Base-by-base conservation (phyloP, 1,140 invertebrate genomes). In the Drosophila sechellia region DNA sequence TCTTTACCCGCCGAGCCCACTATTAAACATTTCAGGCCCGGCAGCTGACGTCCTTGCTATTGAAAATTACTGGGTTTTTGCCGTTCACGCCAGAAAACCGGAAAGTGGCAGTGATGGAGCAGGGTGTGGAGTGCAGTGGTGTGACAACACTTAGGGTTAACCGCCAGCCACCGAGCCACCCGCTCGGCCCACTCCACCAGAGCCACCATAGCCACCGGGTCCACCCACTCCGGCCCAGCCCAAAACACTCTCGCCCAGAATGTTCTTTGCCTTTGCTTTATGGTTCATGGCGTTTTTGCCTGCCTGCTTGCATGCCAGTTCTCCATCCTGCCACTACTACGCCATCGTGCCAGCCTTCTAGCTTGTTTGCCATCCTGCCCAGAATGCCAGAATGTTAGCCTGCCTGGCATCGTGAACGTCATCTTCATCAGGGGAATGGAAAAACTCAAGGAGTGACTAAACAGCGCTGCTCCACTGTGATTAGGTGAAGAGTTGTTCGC, bases 61-160 rank as follows among this genome's bases (percentile, higher is more conserved):
- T 56, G 59, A 69, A 87, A 83, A 79, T 87, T 66, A 54, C 75
- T 59, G 61, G 76, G 84, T 83, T 85, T 74, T 66, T 86, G 54
- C 73, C 61, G 66, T 66, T 87, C 58, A 83, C 65, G 52, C 59
- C 48, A 76, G 45, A 60, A 75, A 78, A 64, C 71, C 60, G 58
- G 69, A 73, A 86, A 87, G 70, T 87, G 78, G 60, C 63, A 79
- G 57, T 73, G 77, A 59, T 39, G 48, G 25, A 42, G 52, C 48
- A 22, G 45, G 61, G 3, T 22, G 35, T 27, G 48, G 25, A 25
- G 39, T 49, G 74, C 68, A 57, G 55, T 49, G 40, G 55, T 79
- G 56, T 73, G 75, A 87, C 81, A 87, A 87, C 81, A 87, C 81
- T 86, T 86, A 81, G 83, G 81, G 81, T 87, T 83, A 87, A 86